Conservation (phyloP, 2,113 vertebrate genomes). For the Ceratotherium simum region DNA sequence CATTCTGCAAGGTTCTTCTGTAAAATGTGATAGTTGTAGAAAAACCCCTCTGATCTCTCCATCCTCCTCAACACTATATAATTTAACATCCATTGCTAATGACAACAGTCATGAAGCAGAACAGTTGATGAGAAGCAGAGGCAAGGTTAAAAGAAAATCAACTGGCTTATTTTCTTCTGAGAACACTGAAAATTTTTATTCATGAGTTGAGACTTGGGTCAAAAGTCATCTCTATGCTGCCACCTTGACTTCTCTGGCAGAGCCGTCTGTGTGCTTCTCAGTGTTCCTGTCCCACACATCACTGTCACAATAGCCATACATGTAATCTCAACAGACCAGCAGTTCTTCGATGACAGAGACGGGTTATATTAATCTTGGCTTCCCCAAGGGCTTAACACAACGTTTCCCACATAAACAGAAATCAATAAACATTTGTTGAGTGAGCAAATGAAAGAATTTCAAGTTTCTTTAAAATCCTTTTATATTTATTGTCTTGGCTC, state of each 20-base stretch:
- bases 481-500: background rate
- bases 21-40: background rate
- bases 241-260: background rate
- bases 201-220: background rate
- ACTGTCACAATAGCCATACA: background rate
- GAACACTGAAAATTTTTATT: background rate
- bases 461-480: conserved; percentile 28
- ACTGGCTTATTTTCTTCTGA: background rate
- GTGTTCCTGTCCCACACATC: background rate
- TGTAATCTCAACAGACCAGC: background rate
- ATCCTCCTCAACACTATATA: background rate
- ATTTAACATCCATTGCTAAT: background rate
- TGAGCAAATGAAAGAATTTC: conserved; percentile 44
- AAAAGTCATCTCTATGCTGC: background rate
- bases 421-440: conserved; percentile 52
- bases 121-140: background rate
- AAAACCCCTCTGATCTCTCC: conserved; percentile 1
- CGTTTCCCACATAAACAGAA: conserved; percentile 29
- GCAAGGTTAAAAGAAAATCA: background rate
- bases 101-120: background rate
- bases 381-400: background rate
- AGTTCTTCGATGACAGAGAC: background rate
- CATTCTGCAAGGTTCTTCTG: background rate
- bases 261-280: background rate
- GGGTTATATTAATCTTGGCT: background rate